Evolutionary conservation across 2,113 vertebrate species (phyloP).

Genomic region (Nannospalax galili): DNA sequence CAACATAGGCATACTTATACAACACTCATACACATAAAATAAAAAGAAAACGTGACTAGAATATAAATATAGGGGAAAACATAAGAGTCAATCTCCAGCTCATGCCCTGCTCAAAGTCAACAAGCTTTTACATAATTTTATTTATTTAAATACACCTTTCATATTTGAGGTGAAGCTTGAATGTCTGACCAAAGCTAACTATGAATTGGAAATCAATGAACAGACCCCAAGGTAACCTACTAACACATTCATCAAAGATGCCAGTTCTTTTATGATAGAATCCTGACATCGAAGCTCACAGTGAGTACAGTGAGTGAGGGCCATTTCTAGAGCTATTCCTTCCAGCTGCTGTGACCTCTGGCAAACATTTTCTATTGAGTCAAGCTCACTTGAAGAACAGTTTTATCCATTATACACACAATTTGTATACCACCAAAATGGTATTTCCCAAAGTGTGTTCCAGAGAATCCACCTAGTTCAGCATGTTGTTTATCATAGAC

Average conservation of each 20-base stretch:
- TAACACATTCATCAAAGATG: conserved; percentile 45
- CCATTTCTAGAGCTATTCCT: conserved; percentile 45
- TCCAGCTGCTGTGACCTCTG: conserved; percentile 24
- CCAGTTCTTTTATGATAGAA: conserved; percentile 46
- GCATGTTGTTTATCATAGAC: neutral
- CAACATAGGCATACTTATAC: too few relatives aligned
- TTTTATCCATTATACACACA: conserved; percentile 24
- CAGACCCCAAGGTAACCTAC: conserved; percentile 28
- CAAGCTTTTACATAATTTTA: neutral
- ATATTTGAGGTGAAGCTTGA: conserved; percentile 51
- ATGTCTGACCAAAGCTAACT: conserved; percentile 53
- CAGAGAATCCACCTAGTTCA: conserved; percentile 33
- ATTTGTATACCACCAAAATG: neutral
- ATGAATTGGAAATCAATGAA: conserved; percentile 49
- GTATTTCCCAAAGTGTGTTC: conserved; percentile 34
- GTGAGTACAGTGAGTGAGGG: neutral
- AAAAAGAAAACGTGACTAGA: too few relatives aligned
- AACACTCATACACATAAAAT: too few relatives aligned
- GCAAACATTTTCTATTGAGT: conserved; percentile 11
- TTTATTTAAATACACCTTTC: conserved; percentile 47
- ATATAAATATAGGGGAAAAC: neutral
- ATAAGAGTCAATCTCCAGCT: conserved; percentile 9
- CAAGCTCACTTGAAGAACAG: conserved; percentile 45
- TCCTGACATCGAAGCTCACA: conserved; percentile 7
- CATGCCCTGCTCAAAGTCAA: neutral